These are phyloP conservation scores for Schizopygopsis pylzovi DNA, from an alignment of 2,797 vertebrate species.

Conservation along the genomic window DNA sequence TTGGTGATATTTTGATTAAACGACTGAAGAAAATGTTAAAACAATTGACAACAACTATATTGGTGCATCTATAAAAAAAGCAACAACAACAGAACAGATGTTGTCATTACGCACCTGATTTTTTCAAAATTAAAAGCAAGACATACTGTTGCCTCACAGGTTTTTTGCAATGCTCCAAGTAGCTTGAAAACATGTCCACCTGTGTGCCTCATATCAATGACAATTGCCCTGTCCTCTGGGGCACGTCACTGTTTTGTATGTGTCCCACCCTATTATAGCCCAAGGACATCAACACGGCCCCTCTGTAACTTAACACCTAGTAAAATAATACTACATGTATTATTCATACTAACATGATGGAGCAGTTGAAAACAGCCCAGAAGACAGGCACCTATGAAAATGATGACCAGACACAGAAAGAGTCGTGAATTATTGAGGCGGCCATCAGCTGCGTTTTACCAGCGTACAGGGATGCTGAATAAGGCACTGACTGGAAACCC, in stretches of 20 bases:
- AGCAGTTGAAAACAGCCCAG: conserved; percentile 57
- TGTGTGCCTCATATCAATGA: conserved; percentile 45
- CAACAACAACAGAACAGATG: not conserved
- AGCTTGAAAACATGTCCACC: conserved; percentile 42
- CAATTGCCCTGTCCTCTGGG: conserved; percentile 47
- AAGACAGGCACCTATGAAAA: conserved; percentile 60
- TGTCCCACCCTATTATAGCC: conserved; percentile 58
- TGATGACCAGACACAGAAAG: conserved; percentile 61
- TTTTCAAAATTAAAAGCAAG: not conserved
- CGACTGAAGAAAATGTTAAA: not conserved
- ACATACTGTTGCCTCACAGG: not conserved
- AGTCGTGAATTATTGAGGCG: conserved; percentile 65
- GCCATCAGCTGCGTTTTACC: conserved; percentile 51
- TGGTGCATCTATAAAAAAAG: not conserved
- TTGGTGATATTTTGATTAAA: not conserved
- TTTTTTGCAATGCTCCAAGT: conserved; percentile 1
- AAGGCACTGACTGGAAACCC: conserved; percentile 31
- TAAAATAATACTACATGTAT: conserved; percentile 65
- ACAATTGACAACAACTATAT: not conserved
- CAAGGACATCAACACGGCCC: conserved; percentile 52
- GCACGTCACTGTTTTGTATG: conserved; percentile 48
- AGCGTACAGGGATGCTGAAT: conserved; percentile 13
- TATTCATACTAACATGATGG: conserved; percentile 67
- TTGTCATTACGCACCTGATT: not conserved
- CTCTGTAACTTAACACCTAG: conserved; percentile 57